Conservation (phyloP, 1,140 invertebrate species). For the Myzus persicae region DNA sequence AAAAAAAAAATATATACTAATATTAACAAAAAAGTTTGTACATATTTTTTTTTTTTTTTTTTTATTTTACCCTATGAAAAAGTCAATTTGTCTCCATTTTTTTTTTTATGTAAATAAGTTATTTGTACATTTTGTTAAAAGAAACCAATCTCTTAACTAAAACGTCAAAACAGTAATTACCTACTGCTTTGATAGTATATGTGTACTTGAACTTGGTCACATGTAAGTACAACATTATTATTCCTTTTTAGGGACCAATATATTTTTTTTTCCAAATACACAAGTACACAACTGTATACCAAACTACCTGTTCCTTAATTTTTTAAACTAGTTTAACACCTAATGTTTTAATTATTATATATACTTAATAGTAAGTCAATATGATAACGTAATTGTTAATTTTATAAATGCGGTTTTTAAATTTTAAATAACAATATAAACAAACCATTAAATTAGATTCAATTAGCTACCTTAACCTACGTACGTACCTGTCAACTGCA, state of each 20-base stretch:
- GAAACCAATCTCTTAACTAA: neutral
- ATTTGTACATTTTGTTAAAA: conserved; percentile 51
- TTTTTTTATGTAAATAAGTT: conserved; percentile 43
- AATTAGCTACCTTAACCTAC: neutral
- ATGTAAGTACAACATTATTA: conserved; percentile 39
- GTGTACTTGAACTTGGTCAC: conserved; percentile 29
- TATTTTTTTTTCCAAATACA: neutral
- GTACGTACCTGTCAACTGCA: neutral
- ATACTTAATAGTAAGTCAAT: conserved; percentile 16
- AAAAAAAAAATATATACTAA: neutral
- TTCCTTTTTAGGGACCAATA: conserved; percentile 59
- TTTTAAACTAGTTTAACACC: conserved; percentile 48
- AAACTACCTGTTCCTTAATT: conserved; percentile 46
- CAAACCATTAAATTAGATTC: neutral
- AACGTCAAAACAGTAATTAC: neutral
- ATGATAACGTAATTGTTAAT: neutral
- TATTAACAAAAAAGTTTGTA: conserved; percentile 23
- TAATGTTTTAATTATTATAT: conserved; percentile 34
- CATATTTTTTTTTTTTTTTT: neutral
- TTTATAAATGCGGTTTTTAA: conserved; percentile 4
- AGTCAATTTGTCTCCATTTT: neutral
- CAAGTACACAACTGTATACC: conserved; percentile 51
- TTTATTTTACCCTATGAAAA: neutral
- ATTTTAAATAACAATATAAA: neutral
- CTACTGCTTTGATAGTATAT: conserved; percentile 28